Conservation (phyloP, 1,140 invertebrate genomes). For the Phocides pigmalion region DNA sequence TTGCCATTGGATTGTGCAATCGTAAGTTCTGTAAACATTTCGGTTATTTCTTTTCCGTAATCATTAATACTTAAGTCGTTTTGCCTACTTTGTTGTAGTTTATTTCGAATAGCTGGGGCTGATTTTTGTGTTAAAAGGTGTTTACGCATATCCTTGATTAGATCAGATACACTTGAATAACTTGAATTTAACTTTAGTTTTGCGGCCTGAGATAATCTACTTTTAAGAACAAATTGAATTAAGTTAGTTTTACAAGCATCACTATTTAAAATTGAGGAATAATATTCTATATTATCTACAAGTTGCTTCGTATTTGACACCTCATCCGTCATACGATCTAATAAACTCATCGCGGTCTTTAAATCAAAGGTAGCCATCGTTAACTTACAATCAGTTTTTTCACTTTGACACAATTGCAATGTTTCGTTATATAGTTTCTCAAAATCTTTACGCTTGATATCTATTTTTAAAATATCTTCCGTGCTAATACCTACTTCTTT, state of each 20-base stretch:
- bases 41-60: conserved; percentile 6
- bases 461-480: background rate
- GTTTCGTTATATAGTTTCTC: background rate
- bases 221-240: conserved; percentile 6
- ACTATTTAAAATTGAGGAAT: background rate
- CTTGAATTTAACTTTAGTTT: background rate
- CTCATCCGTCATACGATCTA: background rate
- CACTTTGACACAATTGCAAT: background rate
- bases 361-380: conserved; percentile 8
- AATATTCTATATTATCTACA: conserved; percentile 11
- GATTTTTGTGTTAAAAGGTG: conserved; percentile 1
- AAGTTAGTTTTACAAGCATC: background rate
- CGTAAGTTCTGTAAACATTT: background rate
- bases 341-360: background rate
- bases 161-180: background rate
- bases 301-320: background rate
- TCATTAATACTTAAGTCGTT: background rate
- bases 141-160: background rate
- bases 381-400: background rate
- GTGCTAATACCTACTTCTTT: too few relatives aligned
- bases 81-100: conserved; percentile 7
- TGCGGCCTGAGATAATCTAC: conserved; percentile 6
- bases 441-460: background rate
- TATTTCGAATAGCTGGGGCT: background rate
- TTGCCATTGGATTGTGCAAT: conserved; percentile 4